phyloP scores from a whole-genome alignment of 1,140 invertebrate species.

The Eurosta solidaginis region DNA sequence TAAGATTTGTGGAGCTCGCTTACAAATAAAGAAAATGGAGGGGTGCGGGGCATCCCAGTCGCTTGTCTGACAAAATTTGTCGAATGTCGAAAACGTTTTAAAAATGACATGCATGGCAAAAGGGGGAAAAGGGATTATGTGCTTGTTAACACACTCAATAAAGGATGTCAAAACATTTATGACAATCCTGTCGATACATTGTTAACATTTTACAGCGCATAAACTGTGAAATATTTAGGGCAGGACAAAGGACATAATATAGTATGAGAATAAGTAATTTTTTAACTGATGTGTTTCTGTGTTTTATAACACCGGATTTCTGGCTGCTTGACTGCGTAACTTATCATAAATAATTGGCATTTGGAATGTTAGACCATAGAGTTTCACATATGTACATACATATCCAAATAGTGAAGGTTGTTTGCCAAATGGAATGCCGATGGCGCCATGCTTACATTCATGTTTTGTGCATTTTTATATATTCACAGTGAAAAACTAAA shows the following conservation, averaged over 20 bases:
- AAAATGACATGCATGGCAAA: background rate
- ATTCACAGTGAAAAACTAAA: background rate
- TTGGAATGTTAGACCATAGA: background rate
- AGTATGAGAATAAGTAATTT: background rate
- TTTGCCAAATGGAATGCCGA: background rate
- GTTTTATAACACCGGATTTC: background rate
- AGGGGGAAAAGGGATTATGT: conserved; percentile 46
- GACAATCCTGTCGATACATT: conserved; percentile 53
- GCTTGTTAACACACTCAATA: conserved; percentile 57
- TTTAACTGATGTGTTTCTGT: background rate
- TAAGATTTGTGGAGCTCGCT: background rate
- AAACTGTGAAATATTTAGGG: background rate
- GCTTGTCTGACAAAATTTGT: conserved; percentile 1
- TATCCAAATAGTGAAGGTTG: background rate
- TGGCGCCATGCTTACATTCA: background rate
- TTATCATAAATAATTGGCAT: conserved; percentile 26
- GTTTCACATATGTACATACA: background rate
- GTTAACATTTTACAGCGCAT: conserved; percentile 34
- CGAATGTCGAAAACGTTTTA: background rate
- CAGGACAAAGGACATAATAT: background rate
- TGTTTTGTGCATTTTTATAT: background rate
- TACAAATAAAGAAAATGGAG: background rate
- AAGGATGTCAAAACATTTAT: conserved; percentile 57
- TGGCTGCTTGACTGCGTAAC: conserved; percentile 7
- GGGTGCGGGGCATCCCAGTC: background rate